Evolutionary conservation across 2,113 vertebrate genomes (phyloP).

Genomic region (Archocentrus centrarchus): DNA sequence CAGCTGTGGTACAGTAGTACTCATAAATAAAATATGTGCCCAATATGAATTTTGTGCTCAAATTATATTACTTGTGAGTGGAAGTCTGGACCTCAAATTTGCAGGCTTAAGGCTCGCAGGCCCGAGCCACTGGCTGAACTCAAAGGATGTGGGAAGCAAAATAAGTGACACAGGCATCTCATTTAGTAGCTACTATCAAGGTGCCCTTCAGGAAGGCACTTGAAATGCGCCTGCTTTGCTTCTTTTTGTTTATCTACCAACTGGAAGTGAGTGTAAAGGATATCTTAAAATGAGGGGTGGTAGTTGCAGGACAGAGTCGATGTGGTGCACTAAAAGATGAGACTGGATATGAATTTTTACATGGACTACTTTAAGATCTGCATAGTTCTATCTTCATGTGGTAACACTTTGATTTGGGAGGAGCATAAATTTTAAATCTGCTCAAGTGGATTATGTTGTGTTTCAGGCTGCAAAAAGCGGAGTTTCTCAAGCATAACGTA

Average conservation of each 20-base stretch:
- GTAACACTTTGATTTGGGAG: not conserved
- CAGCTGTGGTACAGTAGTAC: slow-evolving; percentile 17
- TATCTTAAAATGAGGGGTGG: not conserved
- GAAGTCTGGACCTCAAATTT: slow-evolving; percentile 17
- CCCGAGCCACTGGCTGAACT: slow-evolving; percentile 2
- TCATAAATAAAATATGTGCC: slow-evolving; percentile 38
- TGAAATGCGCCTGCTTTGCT: not conserved
- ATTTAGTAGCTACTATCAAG: slow-evolving; percentile 10
- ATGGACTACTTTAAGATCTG: slow-evolving; percentile 36
- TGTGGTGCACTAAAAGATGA: not conserved
- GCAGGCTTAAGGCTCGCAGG: not conserved
- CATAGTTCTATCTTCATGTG: slow-evolving; percentile 46
- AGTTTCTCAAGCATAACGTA: slow-evolving; percentile 27
- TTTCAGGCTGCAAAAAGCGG: slow-evolving; percentile 48
- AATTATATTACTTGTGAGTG: slow-evolving; percentile 31
- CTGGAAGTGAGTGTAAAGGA: not conserved
- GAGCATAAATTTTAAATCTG: not conserved
- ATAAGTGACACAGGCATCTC: not conserved
- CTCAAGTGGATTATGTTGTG: slow-evolving; percentile 1
- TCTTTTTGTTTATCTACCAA: not conserved
- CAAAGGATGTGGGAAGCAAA: not conserved
- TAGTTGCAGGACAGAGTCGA: not conserved
- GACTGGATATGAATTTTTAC: not conserved
- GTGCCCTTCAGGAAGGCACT: slow-evolving; percentile 64
- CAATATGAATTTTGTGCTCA: slow-evolving; percentile 35